Percentiles rank a stretch among this genome's conserved stretches.
Evolutionary conservation across 2,797 vertebrate species (phyloP).

Genomic region (Notamacropus eugenii): DNA sequence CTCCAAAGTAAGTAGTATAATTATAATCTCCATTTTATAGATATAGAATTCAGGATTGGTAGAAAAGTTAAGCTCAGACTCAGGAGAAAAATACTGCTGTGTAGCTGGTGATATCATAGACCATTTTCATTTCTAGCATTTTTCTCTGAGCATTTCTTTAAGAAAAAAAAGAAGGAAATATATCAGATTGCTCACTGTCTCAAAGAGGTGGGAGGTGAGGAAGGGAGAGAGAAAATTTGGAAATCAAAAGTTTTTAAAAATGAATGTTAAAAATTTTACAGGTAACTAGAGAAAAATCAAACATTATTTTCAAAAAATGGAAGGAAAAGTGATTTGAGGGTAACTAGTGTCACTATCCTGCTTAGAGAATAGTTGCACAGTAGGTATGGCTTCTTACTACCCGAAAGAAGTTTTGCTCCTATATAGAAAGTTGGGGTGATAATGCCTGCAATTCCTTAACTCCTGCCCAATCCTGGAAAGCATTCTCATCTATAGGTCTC

Average conservation of each 20-base stretch:
- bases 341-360: slow-evolving; percentile 20
- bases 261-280: neutral
- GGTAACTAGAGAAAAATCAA: neutral
- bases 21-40: slow-evolving; percentile 1
- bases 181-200: neutral
- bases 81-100: slow-evolving; percentile 17
- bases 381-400: neutral
- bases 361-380: slow-evolving; percentile 5
- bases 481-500: neutral
- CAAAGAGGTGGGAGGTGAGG: neutral
- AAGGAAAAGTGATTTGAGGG: slow-evolving; percentile 9
- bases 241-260: neutral
- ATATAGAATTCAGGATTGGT: neutral
- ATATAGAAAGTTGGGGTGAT: neutral
- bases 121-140: neutral
- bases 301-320: neutral
- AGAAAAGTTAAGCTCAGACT: slow-evolving; percentile 7
- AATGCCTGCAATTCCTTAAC: neutral
- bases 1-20: neutral
- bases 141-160: neutral
- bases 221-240: neutral
- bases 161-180: neutral
- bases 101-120: neutral
- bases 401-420: neutral
- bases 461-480: no score